phyloP scores from a whole-genome alignment of 2,113 vertebrate species.

The Pycnonotus jocosus region DNA sequence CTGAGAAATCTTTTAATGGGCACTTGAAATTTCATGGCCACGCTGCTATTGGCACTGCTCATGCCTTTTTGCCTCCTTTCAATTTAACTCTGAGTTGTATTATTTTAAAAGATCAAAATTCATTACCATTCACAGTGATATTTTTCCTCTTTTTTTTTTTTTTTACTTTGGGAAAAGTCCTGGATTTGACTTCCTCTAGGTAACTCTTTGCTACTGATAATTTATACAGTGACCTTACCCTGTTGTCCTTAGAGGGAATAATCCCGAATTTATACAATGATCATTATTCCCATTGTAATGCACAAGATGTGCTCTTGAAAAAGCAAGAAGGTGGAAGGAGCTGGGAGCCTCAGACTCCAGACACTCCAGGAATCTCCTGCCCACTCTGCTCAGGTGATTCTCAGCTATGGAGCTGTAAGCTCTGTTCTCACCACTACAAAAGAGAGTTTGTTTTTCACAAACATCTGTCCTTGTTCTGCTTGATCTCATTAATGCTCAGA shows the following conservation, averaged over 20 bases:
- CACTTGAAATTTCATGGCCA: conserved; percentile 22
- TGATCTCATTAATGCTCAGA: conserved; percentile 19
- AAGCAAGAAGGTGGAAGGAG: not conserved
- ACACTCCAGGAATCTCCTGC: not conserved
- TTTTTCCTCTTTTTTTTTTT: not conserved
- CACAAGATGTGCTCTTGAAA: not conserved
- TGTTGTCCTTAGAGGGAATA: not conserved
- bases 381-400: not conserved
- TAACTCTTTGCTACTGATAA: not conserved
- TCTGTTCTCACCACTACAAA: not conserved
- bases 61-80: not conserved
- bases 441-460: not conserved
- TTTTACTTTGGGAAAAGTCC: not conserved
- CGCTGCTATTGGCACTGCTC: not conserved
- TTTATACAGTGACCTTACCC: not conserved
- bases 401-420: not conserved
- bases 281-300: not conserved
- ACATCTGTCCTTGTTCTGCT: conserved; percentile 22
- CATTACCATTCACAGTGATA: not conserved
- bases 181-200: not conserved
- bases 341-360: not conserved
- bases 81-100: not conserved
- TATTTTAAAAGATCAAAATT: conserved; percentile 38
- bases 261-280: not conserved
- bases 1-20: conserved; percentile 11